Evolutionary conservation across 2,888 invertebrate species (phyloP), one percentile per base, ranked within the genome.

Genomic region (Lasioglossum zephyrum): DNA sequence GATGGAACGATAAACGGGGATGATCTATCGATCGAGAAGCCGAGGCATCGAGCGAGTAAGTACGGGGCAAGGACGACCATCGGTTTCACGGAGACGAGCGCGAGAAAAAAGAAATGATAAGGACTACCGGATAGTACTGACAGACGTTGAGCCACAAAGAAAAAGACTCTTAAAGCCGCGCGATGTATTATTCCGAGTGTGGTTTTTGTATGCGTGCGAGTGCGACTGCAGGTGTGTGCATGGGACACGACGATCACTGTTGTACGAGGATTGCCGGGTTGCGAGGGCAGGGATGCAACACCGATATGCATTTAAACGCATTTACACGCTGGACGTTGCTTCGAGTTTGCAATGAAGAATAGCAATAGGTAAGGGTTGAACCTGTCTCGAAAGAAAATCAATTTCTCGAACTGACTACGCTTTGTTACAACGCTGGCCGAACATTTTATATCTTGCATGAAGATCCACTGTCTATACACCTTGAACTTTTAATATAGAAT

Each of bases 11-110:
- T 9, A 44, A 60, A 18, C 8, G 57, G 57, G 57, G 26, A 8
- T 16, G n/a, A 31, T 36, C 36, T 16, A 36, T 82, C 83, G 89
- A 89, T 86, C 87, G 83, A 26, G 81, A 72, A 74, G 78, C n/a
- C 49, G 77, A 82, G 78, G 83, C 77, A 70, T 11, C 66, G 53
- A 79, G 36, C 57, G 69, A 82, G 74, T 44, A 77, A 72, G 77
- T 79, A 85, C 87, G 85, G 57, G 79, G 78, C 89, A 91, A 89
- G 88, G 87, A 88, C 87, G 81, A 86, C 82, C 88, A 87, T 83
- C 82, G 88, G 77, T 78, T 57, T 88, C 85, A 86, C 84, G 86
- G 85, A 75, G 39, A 81, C 39, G 44, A 57, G 85, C 77, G 80
- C 83, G 57, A 85, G 77, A 81, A 77, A 83, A 66, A 60, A 73